Evolutionary conservation across 2,113 vertebrate genomes (phyloP), one percentile per base, ranked within the genome.

Genomic region (Ictalurus punctatus): DNA sequence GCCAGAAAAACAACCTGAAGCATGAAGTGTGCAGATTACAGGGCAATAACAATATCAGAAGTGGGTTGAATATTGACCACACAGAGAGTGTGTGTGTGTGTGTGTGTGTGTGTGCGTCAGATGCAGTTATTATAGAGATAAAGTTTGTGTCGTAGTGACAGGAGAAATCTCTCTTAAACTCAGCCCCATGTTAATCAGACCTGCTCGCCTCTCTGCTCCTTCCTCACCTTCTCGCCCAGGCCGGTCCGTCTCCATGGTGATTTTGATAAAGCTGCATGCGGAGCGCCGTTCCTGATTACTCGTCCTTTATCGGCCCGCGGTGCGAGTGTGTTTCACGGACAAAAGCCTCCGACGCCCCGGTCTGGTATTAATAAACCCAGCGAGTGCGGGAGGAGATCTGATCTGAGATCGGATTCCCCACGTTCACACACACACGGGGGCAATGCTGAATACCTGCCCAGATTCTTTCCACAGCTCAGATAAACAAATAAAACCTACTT

Each of bases 211-310:
- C 19, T 40, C 23, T 14, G 86, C 3, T 84, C 34, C 21, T 25
- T 54, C 37, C 92, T 91, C 93, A 94, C 94, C 92, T 89, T 65
- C 37, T 27, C 87, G 67, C 73, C 54, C 84, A 34, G 23, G 30
- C 14, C 58, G 54, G 37, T 37, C 76, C 13, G 19, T 74, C 84
- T 88, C 88, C 89, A 92, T 91, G 85, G 73, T 88, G 65, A 37
- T 34, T 85, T 16, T 63, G 21, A 79, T 82, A 90, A 88, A 90
- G 83, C 30, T 19, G 58, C 58, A 83, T 83, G 6, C 3, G 13
- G 59, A 34, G 14, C 17, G 30, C 21, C 65, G 16, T 17, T n/a
- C 37, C 58, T 54, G 44, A 10, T 74, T 3, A 52, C 2, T 44
- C 19, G 88, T 61, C 83, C 61, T 63, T 52, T 14, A 82, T 79